Base-by-base conservation (phyloP, 2,797 vertebrate species). In the Cottoperca gobio region DNA sequence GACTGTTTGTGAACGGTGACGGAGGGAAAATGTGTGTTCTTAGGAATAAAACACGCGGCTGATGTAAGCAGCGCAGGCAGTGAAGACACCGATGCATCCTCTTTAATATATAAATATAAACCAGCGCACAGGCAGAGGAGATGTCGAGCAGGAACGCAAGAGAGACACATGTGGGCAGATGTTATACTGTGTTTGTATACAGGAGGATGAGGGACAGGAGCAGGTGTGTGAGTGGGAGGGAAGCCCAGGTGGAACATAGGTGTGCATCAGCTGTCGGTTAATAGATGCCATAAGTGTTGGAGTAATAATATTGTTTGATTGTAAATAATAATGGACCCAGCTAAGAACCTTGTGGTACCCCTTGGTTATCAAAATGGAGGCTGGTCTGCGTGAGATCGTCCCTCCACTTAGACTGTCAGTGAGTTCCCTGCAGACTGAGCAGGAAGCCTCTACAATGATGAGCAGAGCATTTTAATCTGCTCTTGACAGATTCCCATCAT, bases 401-500 rank as follows among this genome's bases (percentile, higher is more conserved):
- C 17, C 17, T 49, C 12, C 26, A 24, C 39, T 55, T 28, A n/a
- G 21, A 55, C 26, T 48, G 26, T 63, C 45, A 73, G 2, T n/a
- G 58, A 43, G 64, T 69, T 71, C 42, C 48, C 3, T 13, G 62
- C 23, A 49, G 2, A 23, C 35, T 42, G 50, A 45, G 17, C 35
- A 50, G n/a, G 76, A 57, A 8, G 26, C 40, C 60, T 70, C 28
- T 70, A 55, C 21, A 7, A 24, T 72, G 23, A 50, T 6, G 13
- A 48, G 16, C 43, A 48, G 17, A 39, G 59, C 0, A 67, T 59
- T 53, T 77, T 13, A 53, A 31, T 17, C 5, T 0, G 6, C 54
- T 48, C 31, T 52, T 49, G 35, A 83, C 33, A 72, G 33, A 33
- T 2, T 52, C 55, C 63, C 23, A 23, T 78, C 45, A 35, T 49